Percentiles rank a stretch among this genome's conserved stretches.
Conservation (phyloP, 53 echinoderm and acorn worm species). For the Antedon mediterranea region DNA sequence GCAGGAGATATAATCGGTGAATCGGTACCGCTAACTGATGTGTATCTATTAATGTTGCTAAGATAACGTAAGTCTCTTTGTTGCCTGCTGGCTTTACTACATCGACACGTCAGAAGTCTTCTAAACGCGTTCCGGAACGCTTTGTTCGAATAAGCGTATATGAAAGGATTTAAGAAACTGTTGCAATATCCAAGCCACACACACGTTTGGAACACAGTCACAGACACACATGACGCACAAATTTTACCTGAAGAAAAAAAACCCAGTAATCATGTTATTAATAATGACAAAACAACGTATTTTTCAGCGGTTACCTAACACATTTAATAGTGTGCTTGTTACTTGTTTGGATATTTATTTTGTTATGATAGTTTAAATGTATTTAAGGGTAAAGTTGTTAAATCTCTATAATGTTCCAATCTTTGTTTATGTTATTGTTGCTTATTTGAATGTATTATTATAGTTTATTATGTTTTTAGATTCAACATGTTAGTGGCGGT, state of each 20-base stretch:
- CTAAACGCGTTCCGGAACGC: constrained; percentile 58
- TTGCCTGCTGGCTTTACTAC: constrained; percentile 13
- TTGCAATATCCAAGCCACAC: constrained; percentile 83
- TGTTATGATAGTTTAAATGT: too few relatives aligned
- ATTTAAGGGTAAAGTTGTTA: too few relatives aligned
- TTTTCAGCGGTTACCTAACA: too few relatives aligned
- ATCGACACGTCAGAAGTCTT: constrained; percentile 36
- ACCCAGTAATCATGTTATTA: too few relatives aligned
- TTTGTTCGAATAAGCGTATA: constrained; percentile 66
- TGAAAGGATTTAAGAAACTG: constrained; percentile 69
- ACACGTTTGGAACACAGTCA: background rate
- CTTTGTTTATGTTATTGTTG: too few relatives aligned
- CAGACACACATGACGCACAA: background rate
- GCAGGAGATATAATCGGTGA: background rate
- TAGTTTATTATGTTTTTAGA: too few relatives aligned
- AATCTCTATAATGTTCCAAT: too few relatives aligned
- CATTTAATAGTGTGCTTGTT: too few relatives aligned
- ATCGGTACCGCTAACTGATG: background rate
- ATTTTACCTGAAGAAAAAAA: background rate
- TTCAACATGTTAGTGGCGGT: too few relatives aligned
- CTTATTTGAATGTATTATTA: too few relatives aligned
- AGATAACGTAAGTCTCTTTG: background rate
- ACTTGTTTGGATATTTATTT: too few relatives aligned
- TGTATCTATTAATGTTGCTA: background rate
- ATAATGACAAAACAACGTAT: too few relatives aligned